Percentiles rank a stretch among this genome's conserved stretches.
Conservation (phyloP, 2,888 invertebrate species). For the Glaucopsyche alexis region DNA sequence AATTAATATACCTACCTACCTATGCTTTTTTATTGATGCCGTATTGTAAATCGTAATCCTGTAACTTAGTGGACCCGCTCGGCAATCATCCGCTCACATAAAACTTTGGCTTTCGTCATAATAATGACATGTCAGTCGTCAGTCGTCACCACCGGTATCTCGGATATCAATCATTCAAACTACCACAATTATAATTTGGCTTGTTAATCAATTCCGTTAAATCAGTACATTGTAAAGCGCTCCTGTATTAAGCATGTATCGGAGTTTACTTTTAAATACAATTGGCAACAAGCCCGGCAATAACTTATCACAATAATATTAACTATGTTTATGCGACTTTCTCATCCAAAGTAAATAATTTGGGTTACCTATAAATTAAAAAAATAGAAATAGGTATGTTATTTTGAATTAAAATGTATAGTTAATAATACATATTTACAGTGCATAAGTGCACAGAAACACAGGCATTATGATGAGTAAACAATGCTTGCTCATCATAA, state of each 20-base stretch:
- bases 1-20: too few relatives aligned
- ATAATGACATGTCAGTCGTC: not conserved
- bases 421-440: conserved; percentile 7
- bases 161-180: not conserved
- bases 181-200: not conserved
- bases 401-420: not conserved
- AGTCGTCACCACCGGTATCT: not conserved
- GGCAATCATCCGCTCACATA: too few relatives aligned
- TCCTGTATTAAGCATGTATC: not conserved
- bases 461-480: too few relatives aligned
- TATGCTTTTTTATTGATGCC: too few relatives aligned
- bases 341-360: conserved; percentile 1
- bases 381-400: not conserved
- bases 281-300: conserved; percentile 10
- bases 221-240: not conserved
- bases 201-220: not conserved
- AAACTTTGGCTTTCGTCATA: not conserved
- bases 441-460: not conserved
- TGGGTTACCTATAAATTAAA: not conserved
- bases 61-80: too few relatives aligned
- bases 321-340: not conserved
- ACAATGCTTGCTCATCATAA: not conserved
- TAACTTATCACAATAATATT: not conserved
- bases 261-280: conserved; percentile 4
- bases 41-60: too few relatives aligned